A percentile compares a stretch with the other conserved stretches of the same genome.
Conservation (phyloP, 2,888 invertebrate species). For the Pristionchus mayeri region DNA sequence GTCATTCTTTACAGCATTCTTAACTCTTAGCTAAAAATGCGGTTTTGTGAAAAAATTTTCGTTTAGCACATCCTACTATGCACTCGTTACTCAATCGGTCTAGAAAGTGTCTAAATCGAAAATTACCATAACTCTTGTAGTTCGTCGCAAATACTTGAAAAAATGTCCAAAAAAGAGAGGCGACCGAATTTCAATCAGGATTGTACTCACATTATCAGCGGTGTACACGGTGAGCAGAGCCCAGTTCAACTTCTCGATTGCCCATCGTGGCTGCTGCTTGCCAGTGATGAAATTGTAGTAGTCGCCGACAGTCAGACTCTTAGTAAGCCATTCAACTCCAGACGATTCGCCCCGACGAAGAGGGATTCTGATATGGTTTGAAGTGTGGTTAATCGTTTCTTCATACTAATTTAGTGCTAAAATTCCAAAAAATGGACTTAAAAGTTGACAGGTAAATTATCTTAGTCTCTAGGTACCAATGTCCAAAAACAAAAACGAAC, state of each 20-base stretch:
- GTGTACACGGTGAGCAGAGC: conserved; percentile 5
- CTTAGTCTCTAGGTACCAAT: neutral
- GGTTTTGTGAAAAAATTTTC: no score
- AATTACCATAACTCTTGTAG: no score
- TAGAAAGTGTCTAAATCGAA: no score
- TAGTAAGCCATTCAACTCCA: neutral
- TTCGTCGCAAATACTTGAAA: no score
- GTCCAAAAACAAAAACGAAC: neutral
- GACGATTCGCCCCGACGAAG: neutral
- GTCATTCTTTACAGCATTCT: no score
- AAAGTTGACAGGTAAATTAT: neutral
- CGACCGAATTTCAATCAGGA: neutral
- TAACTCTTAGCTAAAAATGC: no score
- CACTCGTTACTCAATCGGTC: no score
- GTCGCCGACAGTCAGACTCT: conserved; percentile 7
- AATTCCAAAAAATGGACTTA: neutral
- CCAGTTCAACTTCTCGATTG: neutral
- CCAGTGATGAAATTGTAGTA: neutral
- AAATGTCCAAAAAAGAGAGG: no score
- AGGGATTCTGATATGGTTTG: neutral
- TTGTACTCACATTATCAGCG: neutral
- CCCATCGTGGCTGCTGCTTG: neutral
- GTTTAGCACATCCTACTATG: no score
- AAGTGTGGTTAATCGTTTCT: neutral
- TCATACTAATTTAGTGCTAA: neutral